Base-by-base conservation (phyloP, 2,888 invertebrate genomes). In the Pimpla rufipes region DNA sequence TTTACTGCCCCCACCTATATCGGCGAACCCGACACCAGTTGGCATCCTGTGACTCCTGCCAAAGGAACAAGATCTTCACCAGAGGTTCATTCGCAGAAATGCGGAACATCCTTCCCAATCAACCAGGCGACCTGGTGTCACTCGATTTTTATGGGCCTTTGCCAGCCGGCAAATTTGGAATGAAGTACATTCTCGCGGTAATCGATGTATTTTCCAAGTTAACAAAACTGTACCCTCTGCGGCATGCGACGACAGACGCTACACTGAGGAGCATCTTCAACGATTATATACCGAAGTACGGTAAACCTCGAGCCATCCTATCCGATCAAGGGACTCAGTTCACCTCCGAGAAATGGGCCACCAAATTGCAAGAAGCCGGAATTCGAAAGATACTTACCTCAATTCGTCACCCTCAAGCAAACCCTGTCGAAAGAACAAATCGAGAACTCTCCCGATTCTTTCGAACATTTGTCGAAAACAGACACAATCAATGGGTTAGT, bases 321-420 rank as follows among this genome's bases (percentile, higher is more conserved):
- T 29, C 29, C 5, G 82, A 82, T 35, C 82, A 78, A 21, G 79
- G 75, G 0, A 79, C 76, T 0, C 79, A 83, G 16, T 83, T 80
- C 13, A 79, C 83, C 0, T 40, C 80, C 0, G 23, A 62, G 0
- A n/a, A 11, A 11, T 81, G 84, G 84, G 18, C 0, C 0, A 13
- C 40, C 0, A 74, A 68, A 40, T 5, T 75, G 13, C n/a, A 75
- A n/a, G 21, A 50, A 5, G 37, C 68, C 10, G 50, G 40, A 1
- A 79, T 84, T 10, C 5, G 23, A 2, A 16, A 42, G 0, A 57
- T 67, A 0, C 42, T 84, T 3, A 74, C 84, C 0, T 81, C 73
- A 0, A 59, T 84, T 0, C 45, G 80, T 13, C 83, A 83, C 21
- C 84, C 84, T 0, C 84, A 84, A 16, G 68, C 42, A 0, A 84